phyloP scores from a whole-genome alignment of 1,140 invertebrate genomes.

The Leptinotarsa defecta region DNA sequence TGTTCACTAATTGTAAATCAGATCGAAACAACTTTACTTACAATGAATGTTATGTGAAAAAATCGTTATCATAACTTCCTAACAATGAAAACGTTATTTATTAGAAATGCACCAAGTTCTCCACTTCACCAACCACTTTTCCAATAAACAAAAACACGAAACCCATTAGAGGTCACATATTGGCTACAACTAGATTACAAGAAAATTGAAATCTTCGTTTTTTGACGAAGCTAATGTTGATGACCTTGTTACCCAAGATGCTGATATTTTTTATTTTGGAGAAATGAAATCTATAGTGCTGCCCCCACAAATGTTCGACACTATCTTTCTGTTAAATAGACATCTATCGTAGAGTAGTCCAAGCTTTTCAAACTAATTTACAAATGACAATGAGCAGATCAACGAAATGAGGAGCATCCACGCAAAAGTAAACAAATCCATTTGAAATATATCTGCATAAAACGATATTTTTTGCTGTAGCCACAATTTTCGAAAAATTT shows the following conservation, averaged over 20 bases:
- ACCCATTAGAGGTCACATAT: constrained; percentile 40
- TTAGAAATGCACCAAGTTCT: constrained; percentile 24
- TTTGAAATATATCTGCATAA: too few species aligned
- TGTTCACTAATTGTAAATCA: neutral
- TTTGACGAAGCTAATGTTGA: constrained; percentile 52
- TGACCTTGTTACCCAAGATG: constrained; percentile 55
- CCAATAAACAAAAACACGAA: constrained; percentile 3
- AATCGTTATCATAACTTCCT: constrained; percentile 25
- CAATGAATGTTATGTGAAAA: constrained; percentile 14
- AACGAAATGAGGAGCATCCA: too few species aligned
- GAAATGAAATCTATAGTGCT: constrained; percentile 23
- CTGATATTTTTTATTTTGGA: constrained; percentile 50
- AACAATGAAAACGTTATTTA: constrained; percentile 18
- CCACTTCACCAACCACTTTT: neutral
- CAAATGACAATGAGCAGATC: too few species aligned
- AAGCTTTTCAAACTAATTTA: neutral
- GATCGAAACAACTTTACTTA: constrained; percentile 9
- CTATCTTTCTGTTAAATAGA: neutral
- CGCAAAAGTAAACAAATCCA: too few species aligned
- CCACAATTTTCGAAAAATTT: too few species aligned
- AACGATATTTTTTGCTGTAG: too few species aligned
- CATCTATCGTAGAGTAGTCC: neutral
- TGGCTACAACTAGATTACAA: constrained; percentile 28
- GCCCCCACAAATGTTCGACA: constrained; percentile 14
- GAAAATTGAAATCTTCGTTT: constrained; percentile 38